A percentile compares a stretch with the other conserved stretches of the same genome.
These are phyloP conservation scores for Lordiphosa clarofinis DNA, from an alignment of 1,140 invertebrate genomes.

Conservation along the genomic window DNA sequence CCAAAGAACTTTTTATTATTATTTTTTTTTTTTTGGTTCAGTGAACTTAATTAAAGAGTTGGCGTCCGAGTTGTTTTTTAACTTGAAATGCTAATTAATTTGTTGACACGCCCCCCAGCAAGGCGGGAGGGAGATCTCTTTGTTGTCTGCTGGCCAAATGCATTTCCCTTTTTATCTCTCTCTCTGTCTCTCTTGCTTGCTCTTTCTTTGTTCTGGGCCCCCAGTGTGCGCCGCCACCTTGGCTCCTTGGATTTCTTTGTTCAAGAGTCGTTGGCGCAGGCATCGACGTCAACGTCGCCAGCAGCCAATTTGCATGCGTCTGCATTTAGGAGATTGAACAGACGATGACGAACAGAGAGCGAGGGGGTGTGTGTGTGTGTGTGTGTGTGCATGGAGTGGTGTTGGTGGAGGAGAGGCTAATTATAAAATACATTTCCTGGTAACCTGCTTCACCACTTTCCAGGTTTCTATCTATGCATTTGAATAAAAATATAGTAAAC, in stretches of 20 bases:
- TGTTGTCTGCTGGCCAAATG: slow-evolving; percentile 60
- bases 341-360: slow-evolving; percentile 14
- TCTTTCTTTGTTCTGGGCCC: slow-evolving; percentile 30
- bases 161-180: slow-evolving; percentile 41
- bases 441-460: slow-evolving; percentile 4
- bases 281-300: slow-evolving; percentile 24
- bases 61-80: slow-evolving; percentile 11
- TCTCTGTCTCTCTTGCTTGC: slow-evolving; percentile 11
- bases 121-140: slow-evolving; percentile 37
- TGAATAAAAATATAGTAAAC: neutral
- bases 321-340: slow-evolving; percentile 17
- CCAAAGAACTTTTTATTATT: slow-evolving; percentile 24
- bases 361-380: slow-evolving; percentile 15
- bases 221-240: neutral
- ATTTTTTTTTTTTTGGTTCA: slow-evolving; percentile 28
- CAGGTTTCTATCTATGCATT: neutral
- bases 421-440: slow-evolving; percentile 14
- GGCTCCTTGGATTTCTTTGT: slow-evolving; percentile 57
- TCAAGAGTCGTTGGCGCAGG: slow-evolving; percentile 37
- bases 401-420: neutral
- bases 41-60: slow-evolving; percentile 22
- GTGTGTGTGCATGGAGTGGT: neutral
- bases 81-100: slow-evolving; percentile 45
- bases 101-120: slow-evolving; percentile 16
- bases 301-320: slow-evolving; percentile 31